Evolutionary conservation across 2,113 vertebrate genomes (phyloP), one percentile per base, ranked within the genome.

Genomic region (Antigone vipio): DNA sequence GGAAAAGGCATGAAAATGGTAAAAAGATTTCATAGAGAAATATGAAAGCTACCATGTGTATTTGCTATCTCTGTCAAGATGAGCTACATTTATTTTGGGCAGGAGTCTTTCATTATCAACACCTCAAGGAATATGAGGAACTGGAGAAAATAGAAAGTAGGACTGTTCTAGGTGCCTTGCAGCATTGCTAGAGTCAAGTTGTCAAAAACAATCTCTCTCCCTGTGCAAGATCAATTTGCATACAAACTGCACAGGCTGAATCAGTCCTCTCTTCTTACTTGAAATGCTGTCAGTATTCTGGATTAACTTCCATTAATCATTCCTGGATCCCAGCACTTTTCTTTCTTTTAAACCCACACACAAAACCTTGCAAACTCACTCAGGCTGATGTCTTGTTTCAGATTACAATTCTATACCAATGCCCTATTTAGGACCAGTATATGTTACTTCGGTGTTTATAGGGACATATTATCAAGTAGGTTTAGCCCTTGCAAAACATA

Each of bases 201-300:
- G 95, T 97, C 92, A 90, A 73, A 96, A 97, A 55, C 66, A 92
- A 96, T 95, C 74, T 93, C 56, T 66, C 35, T 92, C n/a, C 44
- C 49, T 92, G 32, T 85, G 73, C 73, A 85, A 44, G 45, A 94
- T 38, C 60, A 74, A 88, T 97, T 94, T 97, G 88, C 95, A 88
- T 95, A 96, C 67, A 97, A 90, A 95, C 93, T 83, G 86, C 84
- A 71, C 52, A 91, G 79, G 47, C 86, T 87, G 73, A 83, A 94
- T 91, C 87, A 90, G 92, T 89, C 38, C 63, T 85, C 38, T 75
- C 38, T 42, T 78, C 89, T 93, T 85, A 30, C 78, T 95, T 76
- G 82, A 87, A 95, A 71, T 88, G 85, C 64, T 72, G 52, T 76
- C 77, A 93, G 75, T 67, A 88, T 95, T 86, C 80, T 84, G 74